These are phyloP conservation scores for Epizoanthus rinbou DNA, from an alignment of 92 coral and sea anemone species.

Conservation along the genomic window DNA sequence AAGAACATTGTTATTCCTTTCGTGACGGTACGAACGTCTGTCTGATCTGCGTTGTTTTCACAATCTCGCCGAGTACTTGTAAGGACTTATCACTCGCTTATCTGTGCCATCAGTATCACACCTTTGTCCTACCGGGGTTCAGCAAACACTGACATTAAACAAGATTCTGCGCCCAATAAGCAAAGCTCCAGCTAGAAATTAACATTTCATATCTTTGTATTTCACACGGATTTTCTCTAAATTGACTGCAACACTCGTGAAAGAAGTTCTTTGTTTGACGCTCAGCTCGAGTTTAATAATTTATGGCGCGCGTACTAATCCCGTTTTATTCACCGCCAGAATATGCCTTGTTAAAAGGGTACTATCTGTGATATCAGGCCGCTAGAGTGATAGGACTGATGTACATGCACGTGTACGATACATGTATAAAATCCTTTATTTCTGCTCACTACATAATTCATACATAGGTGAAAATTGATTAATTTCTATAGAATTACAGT, in stretches of 20 bases:
- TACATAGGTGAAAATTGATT: conserved; percentile 8
- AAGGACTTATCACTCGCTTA: neutral
- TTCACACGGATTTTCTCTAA: neutral
- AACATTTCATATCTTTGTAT: neutral
- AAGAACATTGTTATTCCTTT: neutral
- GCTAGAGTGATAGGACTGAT: neutral
- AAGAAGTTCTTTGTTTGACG: neutral
- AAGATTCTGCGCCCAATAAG: conserved; percentile 6
- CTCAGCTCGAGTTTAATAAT: conserved; percentile 21
- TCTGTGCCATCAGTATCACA: neutral
- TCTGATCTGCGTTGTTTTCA: neutral
- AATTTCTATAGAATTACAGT: neutral
- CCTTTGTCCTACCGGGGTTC: conserved; percentile 16
- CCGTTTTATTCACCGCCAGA: conserved; percentile 4
- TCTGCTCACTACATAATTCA: neutral
- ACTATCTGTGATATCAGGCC: conserved; percentile 2
- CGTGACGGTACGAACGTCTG: neutral
- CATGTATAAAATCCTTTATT: neutral
- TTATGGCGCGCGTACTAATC: conserved; percentile 7
- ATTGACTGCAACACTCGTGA: neutral
- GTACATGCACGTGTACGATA: neutral
- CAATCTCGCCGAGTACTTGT: conserved; percentile 15
- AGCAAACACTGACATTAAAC: conserved; percentile 16
- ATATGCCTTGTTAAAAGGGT: neutral
- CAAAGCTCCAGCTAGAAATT: neutral